phyloP scores from a whole-genome alignment of 2,113 vertebrate species.

The Machaerirhynchus nigripectus region DNA sequence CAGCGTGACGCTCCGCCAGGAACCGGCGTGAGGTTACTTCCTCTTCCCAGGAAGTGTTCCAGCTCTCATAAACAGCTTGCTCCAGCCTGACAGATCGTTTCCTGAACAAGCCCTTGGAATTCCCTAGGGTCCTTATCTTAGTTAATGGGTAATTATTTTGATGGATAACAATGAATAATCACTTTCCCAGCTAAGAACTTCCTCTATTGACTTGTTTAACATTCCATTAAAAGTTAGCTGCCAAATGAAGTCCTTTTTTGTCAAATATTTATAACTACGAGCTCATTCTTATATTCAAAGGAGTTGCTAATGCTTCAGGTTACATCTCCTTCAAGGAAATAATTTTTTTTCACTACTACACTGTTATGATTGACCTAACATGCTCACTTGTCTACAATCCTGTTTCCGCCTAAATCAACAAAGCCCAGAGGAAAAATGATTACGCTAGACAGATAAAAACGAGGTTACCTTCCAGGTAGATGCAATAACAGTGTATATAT shows the following conservation, averaged over 20 bases:
- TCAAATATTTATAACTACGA: constrained; percentile 53
- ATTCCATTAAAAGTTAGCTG: constrained; percentile 67
- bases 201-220: constrained; percentile 79
- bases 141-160: constrained; percentile 74
- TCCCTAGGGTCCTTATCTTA: constrained; percentile 74
- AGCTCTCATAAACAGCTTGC: constrained; percentile 39
- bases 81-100: constrained; percentile 69
- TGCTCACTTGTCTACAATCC: background rate
- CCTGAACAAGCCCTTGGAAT: constrained; percentile 75
- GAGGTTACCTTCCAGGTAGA: background rate
- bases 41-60: constrained; percentile 70
- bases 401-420: background rate
- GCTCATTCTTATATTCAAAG: constrained; percentile 57
- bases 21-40: constrained; percentile 49
- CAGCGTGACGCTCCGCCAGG: rapidly evolving
- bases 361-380: background rate
- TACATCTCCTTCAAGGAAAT: background rate
- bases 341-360: background rate
- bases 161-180: constrained; percentile 75
- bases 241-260: constrained; percentile 67
- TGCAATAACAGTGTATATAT: background rate
- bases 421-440: background rate
- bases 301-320: constrained; percentile 22
- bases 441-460: background rate
- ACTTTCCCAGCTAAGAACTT: constrained; percentile 78